Evolutionary conservation across 2,888 invertebrate species (phyloP), one percentile per base, ranked within the genome.

Genomic region (Amiota mariae): DNA sequence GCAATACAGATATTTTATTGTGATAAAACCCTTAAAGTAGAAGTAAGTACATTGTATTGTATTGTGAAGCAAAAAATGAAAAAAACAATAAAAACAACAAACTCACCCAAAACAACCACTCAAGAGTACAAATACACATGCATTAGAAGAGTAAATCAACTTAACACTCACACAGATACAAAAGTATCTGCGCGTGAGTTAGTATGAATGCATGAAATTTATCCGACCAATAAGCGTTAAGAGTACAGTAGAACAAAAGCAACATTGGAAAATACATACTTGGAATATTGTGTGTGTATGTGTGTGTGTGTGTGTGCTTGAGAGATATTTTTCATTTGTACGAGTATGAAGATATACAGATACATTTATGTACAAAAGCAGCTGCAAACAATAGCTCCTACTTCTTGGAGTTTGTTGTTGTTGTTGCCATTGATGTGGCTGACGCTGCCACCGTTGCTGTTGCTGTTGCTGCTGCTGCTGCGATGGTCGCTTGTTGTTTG

Each of bases 141-240:
- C 67, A 54, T 59, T 51, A 36, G 24, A 64, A 36, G 36, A 36
- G 36, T 36, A 36, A 36, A 36, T 36, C 36, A 36, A 67, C 70
- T 20, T 46, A 13, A 61, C 12, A 20, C 20, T 46, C 73, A 73
- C 77, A 76, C 73, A 76, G 48, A 61, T 18, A 61, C 59, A 71
- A 59, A 49, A 12, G 71, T 64, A 18, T 61, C 72, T 64, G 46
- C 59, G 74, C 73, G 72, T 70, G 73, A 20, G 54, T 18, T 70
- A 36, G 73, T 36, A 36, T 36, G 36, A 6, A 36, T 36, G 61
- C 15, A 57, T 64, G 54, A 59, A 57, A 72, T 63, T 86, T 83
- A 86, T 83, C 86, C 83, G 86, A 83, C 83, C 83, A 83, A 86
- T 83, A 75, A 74, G 64, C 70, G 46, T n/a, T 8, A 1, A 13